A percentile compares a stretch with the other conserved stretches of the same genome.
Conservation (phyloP, 2,797 vertebrate species). For the Esox lucius region DNA sequence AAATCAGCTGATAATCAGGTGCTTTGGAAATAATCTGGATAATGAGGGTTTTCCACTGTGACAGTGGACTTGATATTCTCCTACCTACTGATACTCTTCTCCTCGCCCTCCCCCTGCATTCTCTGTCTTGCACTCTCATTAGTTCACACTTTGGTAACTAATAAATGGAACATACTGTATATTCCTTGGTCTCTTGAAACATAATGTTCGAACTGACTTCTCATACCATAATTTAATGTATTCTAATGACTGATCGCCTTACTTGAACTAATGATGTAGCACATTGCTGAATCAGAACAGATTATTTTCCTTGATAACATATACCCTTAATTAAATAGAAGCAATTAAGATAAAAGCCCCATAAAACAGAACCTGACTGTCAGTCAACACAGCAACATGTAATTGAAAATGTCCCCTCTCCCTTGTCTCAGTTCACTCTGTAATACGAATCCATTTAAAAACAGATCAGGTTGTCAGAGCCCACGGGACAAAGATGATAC, state of each 20-base stretch:
- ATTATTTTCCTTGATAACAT: constrained; percentile 80
- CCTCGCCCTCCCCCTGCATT: background rate
- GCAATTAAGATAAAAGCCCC: constrained; percentile 95
- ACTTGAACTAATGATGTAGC: constrained; percentile 40
- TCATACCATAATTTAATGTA: constrained; percentile 52
- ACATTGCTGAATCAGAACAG: constrained; percentile 62
- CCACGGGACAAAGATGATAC: constrained; percentile 79
- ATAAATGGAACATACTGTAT: constrained; percentile 3
- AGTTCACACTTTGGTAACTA: constrained; percentile 16
- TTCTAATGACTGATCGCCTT: constrained; percentile 56
- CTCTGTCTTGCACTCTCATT: constrained; percentile 7
- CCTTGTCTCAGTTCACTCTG: constrained; percentile 63
- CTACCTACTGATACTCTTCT: background rate
- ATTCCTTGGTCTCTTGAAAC: constrained; percentile 2
- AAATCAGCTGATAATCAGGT: constrained; percentile 68
- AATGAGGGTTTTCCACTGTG: constrained; percentile 23
- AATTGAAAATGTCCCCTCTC: constrained; percentile 86
- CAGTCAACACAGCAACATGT: constrained; percentile 83
- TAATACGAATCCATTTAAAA: constrained; percentile 87
- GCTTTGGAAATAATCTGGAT: constrained; percentile 62
- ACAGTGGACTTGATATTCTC: background rate
- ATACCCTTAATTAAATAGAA: constrained; percentile 87
- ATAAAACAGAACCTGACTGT: constrained; percentile 81
- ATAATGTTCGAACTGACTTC: constrained; percentile 21
- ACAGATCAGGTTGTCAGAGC: constrained; percentile 82